Conservation (phyloP, 2,888 invertebrate genomes). For the Axea sp. region DNA sequence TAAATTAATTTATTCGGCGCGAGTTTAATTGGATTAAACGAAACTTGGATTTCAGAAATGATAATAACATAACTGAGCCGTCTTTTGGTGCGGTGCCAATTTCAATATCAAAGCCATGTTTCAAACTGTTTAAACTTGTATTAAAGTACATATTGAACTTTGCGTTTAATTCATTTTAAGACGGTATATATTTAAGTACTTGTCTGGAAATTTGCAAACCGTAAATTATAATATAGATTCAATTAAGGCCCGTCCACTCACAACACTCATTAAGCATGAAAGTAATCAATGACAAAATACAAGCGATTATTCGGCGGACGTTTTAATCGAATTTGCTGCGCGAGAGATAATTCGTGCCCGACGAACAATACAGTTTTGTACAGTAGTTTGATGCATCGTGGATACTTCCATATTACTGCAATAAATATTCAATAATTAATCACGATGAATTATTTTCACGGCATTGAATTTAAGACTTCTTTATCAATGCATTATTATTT, state of each 20-base stretch:
- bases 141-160: constrained; percentile 32
- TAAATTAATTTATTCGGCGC: constrained; percentile 8
- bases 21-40: constrained; percentile 29
- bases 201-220: constrained; percentile 26
- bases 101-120: constrained; percentile 38
- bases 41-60: constrained; percentile 11
- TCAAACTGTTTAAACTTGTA: constrained; percentile 41
- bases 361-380: constrained; percentile 12
- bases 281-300: constrained; percentile 23
- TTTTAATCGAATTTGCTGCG: constrained; percentile 22
- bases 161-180: constrained; percentile 23
- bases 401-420: no score
- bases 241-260: constrained; percentile 29
- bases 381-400: no score
- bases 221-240: constrained; percentile 24
- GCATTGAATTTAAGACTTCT: no score
- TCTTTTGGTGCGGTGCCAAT: constrained; percentile 32
- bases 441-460: no score
- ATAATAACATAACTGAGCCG: constrained; percentile 14
- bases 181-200: constrained; percentile 8
- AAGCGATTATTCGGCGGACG: constrained; percentile 13
- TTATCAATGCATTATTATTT: no score
- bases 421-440: no score
- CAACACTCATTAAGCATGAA: constrained; percentile 27
- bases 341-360: constrained; percentile 7